Base-by-base conservation (phyloP, 2,113 vertebrate species). In the Reinhardtius hippoglossoides region DNA sequence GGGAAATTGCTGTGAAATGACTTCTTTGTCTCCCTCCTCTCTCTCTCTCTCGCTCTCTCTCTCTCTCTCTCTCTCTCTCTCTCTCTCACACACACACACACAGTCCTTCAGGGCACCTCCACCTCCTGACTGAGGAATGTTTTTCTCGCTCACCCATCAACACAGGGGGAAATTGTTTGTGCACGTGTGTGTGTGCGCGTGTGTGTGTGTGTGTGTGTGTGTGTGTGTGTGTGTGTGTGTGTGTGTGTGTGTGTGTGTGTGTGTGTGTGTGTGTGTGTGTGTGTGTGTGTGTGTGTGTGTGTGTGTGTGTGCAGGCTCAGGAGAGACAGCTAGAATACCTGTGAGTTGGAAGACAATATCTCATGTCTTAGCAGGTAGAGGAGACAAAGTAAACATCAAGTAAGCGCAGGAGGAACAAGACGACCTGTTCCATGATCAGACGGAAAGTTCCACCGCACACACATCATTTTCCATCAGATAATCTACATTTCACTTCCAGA, bases 71-170 rank as follows among this genome's bases (percentile, higher is more conserved):
- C 74, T 69, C 42, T 64, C 66, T 64, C 54, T 79, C 42, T 31
- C 31, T 31, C 31, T 31, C 27, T 31, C 27, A 6, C 31, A 31
- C 31, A 31, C 31, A 31, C 31, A 71, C 66, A 69, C 57, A 79
- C 48, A 79, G 4, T 80, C 87, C 87, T 91, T 86, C 68, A 82
- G 92, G 91, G 89, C 76, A 88, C 76, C 65, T 83, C 83, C 67
- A 83, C 85, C 76, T 85, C 64, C 73, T 84, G 85, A 88, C 81
- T 89, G 83, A 88, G 85, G 91, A 93, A 94, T 90, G 92, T 92
- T 92, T 92, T 83, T 87, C 81, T 89, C 71, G 31, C 82, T 86
- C 79, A 88, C 69, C 83, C 87, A 82, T 91, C 88, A 92, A 84
- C 87, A 75, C 81, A 78, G 63, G 81, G 80, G 84, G 84, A 89